phyloP scores from a whole-genome alignment of 1,140 invertebrate species.

The Diploscapter pachys region DNA sequence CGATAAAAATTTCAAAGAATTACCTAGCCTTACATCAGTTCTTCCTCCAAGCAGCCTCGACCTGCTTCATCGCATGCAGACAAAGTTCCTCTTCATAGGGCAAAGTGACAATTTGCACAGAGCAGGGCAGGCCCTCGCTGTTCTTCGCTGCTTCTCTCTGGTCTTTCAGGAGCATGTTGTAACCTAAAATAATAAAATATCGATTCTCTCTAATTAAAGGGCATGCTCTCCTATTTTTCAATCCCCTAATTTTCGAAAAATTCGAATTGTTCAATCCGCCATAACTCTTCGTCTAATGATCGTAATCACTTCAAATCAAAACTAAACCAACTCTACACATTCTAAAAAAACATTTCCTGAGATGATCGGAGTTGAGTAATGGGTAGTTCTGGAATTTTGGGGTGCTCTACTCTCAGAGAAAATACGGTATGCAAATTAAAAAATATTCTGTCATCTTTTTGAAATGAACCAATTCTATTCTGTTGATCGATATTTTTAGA shows the following conservation, averaged over 20 bases:
- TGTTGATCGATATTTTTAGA: no score
- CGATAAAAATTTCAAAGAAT: no score
- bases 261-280: no score
- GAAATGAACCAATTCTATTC: no score
- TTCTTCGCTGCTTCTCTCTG: constrained; percentile 44
- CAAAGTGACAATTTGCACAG: constrained; percentile 50
- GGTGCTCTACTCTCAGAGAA: neutral
- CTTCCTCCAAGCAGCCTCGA: constrained; percentile 41
- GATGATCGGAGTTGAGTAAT: no score
- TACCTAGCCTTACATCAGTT: no score
- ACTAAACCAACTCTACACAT: neutral
- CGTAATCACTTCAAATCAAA: neutral
- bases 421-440: no score
- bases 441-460: no score
- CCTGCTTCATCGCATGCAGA: constrained; percentile 45
- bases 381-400: neutral
- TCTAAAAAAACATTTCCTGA: neutral
- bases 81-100: constrained; percentile 54
- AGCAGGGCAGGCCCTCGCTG: constrained; percentile 41
- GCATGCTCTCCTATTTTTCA: no score
- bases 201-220: no score
- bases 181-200: constrained; percentile 21
- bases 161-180: constrained; percentile 47
- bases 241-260: no score
- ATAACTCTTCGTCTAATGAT: no score